Conservation (phyloP, 2,797 vertebrate species). For the Hyperoplus lanceolatus region DNA sequence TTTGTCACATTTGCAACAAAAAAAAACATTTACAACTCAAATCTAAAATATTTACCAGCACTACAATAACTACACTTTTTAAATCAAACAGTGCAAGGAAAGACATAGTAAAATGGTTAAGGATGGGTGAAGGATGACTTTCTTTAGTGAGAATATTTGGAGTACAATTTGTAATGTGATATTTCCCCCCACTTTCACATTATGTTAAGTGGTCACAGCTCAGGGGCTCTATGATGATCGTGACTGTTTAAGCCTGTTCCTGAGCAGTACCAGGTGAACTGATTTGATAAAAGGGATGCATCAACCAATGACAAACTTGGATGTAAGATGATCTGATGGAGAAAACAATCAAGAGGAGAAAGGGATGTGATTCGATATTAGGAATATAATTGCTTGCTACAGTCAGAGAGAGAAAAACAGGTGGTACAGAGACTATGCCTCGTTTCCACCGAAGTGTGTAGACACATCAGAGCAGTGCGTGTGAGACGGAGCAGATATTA, state of each 20-base stretch:
- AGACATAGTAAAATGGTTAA: not conserved
- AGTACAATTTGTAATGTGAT: slow-evolving; percentile 4
- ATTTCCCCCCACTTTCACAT: slow-evolving; percentile 5
- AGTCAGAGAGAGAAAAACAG: not conserved
- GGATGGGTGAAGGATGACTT: slow-evolving; percentile 4
- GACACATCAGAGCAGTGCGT: not conserved
- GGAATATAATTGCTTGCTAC: slow-evolving; percentile 18
- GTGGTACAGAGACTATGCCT: not conserved
- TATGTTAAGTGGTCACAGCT: not conserved
- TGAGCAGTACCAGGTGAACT: not conserved
- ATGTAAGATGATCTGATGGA: slow-evolving; percentile 4
- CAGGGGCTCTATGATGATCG: slow-evolving; percentile 18
- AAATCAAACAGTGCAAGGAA: not conserved
- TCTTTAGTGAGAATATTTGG: not conserved
- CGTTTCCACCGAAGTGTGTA: not conserved
- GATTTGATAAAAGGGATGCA: slow-evolving; percentile 26
- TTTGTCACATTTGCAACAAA: not conserved
- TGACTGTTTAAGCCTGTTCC: slow-evolving; percentile 18
- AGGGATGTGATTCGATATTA: slow-evolving; percentile 17
- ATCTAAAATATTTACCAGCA: not conserved
- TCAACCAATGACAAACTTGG: slow-evolving; percentile 14
- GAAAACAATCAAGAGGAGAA: slow-evolving; percentile 15
- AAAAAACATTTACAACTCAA: not conserved
- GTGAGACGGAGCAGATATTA: slow-evolving; percentile 16
- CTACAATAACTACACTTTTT: not conserved